Evolutionary conservation across 2,888 invertebrate genomes (phyloP).

Genomic region (Dryobotodes eremita): DNA sequence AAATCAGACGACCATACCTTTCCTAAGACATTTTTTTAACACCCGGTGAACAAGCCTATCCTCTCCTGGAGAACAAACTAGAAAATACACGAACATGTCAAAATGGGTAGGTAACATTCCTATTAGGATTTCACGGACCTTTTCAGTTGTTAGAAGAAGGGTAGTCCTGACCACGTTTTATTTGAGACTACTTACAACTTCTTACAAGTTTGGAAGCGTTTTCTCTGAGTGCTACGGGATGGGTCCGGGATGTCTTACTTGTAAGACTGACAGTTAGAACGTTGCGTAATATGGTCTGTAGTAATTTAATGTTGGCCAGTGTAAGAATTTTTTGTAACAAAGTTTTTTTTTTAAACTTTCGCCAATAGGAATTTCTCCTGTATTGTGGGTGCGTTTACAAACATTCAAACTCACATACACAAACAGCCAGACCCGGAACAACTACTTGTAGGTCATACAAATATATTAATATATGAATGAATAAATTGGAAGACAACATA

Average conservation of each 20-base stretch:
- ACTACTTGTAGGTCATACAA: no score
- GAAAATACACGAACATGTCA: conserved; percentile 38
- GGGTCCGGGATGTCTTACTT: conserved; percentile 47
- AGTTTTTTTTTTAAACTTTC: no score
- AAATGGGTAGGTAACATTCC: conserved; percentile 40
- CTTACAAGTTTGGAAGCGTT: conserved; percentile 73
- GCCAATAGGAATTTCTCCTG: no score
- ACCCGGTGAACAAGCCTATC: not conserved
- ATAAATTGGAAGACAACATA: not conserved
- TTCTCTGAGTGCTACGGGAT: conserved; percentile 66
- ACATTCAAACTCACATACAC: no score
- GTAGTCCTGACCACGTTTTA: conserved; percentile 70
- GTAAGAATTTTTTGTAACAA: not conserved
- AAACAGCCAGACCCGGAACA: no score
- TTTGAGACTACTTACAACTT: conserved; percentile 78
- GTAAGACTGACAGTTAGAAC: conserved; percentile 53
- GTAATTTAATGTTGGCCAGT: not conserved
- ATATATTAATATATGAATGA: not conserved
- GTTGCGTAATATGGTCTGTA: conserved; percentile 28
- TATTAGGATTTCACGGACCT: conserved; percentile 46
- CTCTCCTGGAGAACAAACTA: not conserved
- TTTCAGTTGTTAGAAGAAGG: conserved; percentile 40
- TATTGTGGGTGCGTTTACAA: no score
- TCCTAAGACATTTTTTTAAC: not conserved
- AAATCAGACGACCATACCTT: not conserved